These are phyloP conservation scores for Eidolon dupreanum DNA, from an alignment of 2,797 vertebrate species.

Conservation along the genomic window DNA sequence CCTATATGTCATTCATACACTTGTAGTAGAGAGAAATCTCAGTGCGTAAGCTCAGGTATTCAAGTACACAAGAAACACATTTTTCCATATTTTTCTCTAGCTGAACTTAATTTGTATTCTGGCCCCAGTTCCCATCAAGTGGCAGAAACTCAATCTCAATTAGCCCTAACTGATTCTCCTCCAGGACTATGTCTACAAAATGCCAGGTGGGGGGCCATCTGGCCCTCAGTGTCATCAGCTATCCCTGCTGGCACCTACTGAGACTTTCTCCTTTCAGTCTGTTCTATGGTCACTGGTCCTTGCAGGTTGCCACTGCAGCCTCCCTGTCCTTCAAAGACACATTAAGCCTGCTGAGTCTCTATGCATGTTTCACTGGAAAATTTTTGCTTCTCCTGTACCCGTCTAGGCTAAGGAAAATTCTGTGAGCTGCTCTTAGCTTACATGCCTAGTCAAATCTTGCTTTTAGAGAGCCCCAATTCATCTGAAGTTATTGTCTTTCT, in stretches of 20 bases:
- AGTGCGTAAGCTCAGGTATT: background rate
- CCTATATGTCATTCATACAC: background rate
- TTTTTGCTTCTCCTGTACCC: background rate
- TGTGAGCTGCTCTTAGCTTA: background rate
- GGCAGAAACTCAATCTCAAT: constrained; percentile 59
- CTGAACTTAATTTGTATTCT: constrained; percentile 55
- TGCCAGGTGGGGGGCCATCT: constrained; percentile 70
- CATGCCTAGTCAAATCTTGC: background rate
- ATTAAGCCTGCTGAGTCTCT: background rate
- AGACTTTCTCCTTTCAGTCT: constrained; percentile 39
- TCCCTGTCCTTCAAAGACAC: constrained; percentile 56
- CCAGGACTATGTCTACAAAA: constrained; percentile 38
- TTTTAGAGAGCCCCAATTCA: background rate
- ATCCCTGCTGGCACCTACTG: background rate
- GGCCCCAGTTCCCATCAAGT: background rate
- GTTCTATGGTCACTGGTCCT: constrained; percentile 62
- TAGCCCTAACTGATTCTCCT: constrained; percentile 28
- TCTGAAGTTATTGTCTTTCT: background rate
- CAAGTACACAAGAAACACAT: background rate
- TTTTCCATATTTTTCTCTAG: background rate
- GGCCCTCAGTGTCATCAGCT: constrained; percentile 47
- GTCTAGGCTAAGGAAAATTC: background rate
- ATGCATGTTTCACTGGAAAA: background rate
- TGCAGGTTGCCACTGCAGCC: constrained; percentile 16
- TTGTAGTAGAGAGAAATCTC: background rate